These are phyloP conservation scores for Pachymerium ferrugineum DNA, from an alignment of 2,888 invertebrate genomes.

Conservation along the genomic window DNA sequence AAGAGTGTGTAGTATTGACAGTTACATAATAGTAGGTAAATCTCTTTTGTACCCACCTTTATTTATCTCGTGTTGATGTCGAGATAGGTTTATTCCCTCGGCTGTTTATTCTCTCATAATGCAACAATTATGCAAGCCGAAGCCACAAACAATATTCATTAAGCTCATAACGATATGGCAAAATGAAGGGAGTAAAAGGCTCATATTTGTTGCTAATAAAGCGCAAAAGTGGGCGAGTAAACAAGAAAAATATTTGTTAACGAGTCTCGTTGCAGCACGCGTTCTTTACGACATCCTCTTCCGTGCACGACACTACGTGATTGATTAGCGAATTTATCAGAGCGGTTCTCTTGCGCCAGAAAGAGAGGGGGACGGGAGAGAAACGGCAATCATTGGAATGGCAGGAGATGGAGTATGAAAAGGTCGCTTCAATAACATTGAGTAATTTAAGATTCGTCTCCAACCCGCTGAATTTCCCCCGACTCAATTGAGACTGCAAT, in stretches of 20 bases:
- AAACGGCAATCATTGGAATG: slow-evolving; percentile 15
- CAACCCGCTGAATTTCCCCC: slow-evolving; percentile 25
- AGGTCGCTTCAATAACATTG: slow-evolving; percentile 25
- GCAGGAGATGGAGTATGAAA: slow-evolving; percentile 25
- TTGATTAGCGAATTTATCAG: slow-evolving; percentile 14
- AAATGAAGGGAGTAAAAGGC: background rate
- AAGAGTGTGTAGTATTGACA: no score
- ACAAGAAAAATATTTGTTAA: slow-evolving; percentile 3
- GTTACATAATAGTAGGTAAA: no score
- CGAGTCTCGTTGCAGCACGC: no score
- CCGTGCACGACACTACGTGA: background rate
- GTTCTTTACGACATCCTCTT: background rate
- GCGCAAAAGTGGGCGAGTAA: background rate
- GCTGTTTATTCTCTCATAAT: slow-evolving; percentile 5
- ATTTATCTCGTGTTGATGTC: slow-evolving; percentile 17
- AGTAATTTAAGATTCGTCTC: slow-evolving; percentile 27
- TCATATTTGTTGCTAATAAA: background rate
- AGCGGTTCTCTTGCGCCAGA: background rate
- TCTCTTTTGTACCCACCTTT: background rate
- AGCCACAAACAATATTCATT: slow-evolving; percentile 1
- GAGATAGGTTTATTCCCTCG: background rate
- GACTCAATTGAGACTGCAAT: slow-evolving; percentile 27
- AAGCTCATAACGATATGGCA: background rate
- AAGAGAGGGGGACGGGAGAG: no score
- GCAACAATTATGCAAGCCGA: slow-evolving; percentile 19